A percentile compares a stretch with the other conserved stretches of the same genome.
These are phyloP conservation scores for Dascyllus trimaculatus DNA, from an alignment of 2,113 vertebrate genomes.

Conservation along the genomic window DNA sequence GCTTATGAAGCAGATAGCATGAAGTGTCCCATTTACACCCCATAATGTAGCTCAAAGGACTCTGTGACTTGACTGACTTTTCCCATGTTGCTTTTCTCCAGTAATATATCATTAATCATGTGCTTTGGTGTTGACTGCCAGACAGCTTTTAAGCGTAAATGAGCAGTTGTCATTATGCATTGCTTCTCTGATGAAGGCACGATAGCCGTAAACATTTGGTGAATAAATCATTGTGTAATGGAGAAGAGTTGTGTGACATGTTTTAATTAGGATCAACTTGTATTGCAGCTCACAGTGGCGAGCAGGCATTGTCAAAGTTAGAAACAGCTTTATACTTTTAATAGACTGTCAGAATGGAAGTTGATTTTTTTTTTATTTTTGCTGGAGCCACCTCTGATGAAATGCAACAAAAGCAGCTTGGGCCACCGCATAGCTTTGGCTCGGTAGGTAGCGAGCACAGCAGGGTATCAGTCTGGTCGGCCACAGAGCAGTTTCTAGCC, in stretches of 20 bases:
- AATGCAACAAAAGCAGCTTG: conserved; percentile 48
- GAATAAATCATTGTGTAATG: neutral
- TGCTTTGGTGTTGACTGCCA: conserved; percentile 9
- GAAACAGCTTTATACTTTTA: conserved; percentile 10
- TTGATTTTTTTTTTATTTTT: neutral
- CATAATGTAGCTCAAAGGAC: neutral
- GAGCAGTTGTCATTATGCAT: neutral
- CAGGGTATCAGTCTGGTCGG: conserved; percentile 45
- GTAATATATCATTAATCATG: neutral
- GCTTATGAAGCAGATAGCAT: neutral
- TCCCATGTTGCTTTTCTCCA: conserved; percentile 1
- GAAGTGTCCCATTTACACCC: neutral
- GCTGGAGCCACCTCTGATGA: conserved; percentile 41
- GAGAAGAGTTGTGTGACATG: neutral
- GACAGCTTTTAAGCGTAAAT: conserved; percentile 3
- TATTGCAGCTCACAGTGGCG: neutral
- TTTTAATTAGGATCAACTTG: conserved; percentile 12
- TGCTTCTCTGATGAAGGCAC: neutral
- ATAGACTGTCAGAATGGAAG: conserved; percentile 10
- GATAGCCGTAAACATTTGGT: neutral
- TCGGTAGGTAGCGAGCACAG: conserved; percentile 30
- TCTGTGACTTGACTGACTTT: neutral
- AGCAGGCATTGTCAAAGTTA: conserved; percentile 3
- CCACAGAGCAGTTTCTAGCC: conserved; percentile 26
- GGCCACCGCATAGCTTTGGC: conserved; percentile 44